phyloP scores from a whole-genome alignment of 1,140 invertebrate genomes.

The Leptinotarsa lineolata region DNA sequence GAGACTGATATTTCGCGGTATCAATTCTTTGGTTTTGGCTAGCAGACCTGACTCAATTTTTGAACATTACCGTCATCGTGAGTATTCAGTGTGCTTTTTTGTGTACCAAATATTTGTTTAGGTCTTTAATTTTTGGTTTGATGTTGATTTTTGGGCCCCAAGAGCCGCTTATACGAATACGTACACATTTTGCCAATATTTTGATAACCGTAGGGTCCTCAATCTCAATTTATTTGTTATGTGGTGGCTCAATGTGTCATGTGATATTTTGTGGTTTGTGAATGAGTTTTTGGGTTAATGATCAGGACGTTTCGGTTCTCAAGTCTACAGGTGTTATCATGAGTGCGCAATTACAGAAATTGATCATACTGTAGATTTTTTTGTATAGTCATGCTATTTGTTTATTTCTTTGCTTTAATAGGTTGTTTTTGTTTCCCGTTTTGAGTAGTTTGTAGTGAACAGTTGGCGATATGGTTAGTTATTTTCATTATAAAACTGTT shows the following conservation, averaged over 20 bases:
- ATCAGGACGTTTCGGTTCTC: constrained; percentile 21
- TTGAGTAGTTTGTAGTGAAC: constrained; percentile 42
- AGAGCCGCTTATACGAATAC: constrained; percentile 46
- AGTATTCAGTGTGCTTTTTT: constrained; percentile 39
- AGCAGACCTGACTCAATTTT: constrained; percentile 20
- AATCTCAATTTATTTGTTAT: constrained; percentile 36
- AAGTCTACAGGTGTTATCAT: constrained; percentile 50
- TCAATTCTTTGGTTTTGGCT: constrained; percentile 15
- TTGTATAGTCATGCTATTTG: constrained; percentile 24
- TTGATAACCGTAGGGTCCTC: constrained; percentile 15
- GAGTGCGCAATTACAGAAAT: constrained; percentile 24
- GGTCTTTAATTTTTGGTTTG: constrained; percentile 10
- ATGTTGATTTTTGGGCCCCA: constrained; percentile 32
- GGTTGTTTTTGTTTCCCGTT: constrained; percentile 40
- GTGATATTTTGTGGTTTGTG: constrained; percentile 58
- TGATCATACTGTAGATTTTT: constrained; percentile 41
- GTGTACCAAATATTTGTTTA: constrained; percentile 40
- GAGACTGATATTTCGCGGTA: constrained; percentile 33
- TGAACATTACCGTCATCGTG: constrained; percentile 18
- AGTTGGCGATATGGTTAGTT: constrained; percentile 45
- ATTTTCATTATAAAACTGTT: constrained; percentile 45
- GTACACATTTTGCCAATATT: constrained; percentile 51
- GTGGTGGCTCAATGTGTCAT: constrained; percentile 56
- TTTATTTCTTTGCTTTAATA: constrained; percentile 39
- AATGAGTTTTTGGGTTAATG: constrained; percentile 23